A percentile compares a stretch with the other conserved stretches of the same genome.
These are phyloP conservation scores for Pteronura brasiliensis DNA, from an alignment of 2,113 vertebrate genomes.

Conservation along the genomic window DNA sequence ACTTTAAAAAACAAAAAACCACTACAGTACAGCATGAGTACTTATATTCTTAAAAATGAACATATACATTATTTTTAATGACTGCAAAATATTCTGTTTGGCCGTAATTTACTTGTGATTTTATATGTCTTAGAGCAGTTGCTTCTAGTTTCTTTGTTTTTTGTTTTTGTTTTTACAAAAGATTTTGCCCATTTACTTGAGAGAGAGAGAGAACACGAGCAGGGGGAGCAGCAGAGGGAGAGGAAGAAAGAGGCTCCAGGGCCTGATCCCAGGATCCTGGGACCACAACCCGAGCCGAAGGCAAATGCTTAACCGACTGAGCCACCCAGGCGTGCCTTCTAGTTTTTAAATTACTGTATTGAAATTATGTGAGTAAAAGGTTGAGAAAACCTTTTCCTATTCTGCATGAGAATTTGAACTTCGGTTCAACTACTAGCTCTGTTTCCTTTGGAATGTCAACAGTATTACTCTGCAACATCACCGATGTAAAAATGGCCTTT, in stretches of 20 bases:
- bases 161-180: too few relatives aligned
- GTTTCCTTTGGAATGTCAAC: background rate
- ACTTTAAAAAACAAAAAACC: background rate
- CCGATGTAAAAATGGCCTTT: background rate
- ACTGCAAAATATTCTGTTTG: background rate
- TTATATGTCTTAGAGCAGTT: background rate
- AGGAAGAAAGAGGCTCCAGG: too few relatives aligned
- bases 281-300: too few relatives aligned
- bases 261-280: too few relatives aligned
- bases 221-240: too few relatives aligned
- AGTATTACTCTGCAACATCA: background rate
- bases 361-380: background rate
- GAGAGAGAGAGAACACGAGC: too few relatives aligned
- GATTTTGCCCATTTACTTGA: too few relatives aligned
- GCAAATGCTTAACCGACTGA: too few relatives aligned
- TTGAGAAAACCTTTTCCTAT: background rate
- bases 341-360: background rate
- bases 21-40: background rate
- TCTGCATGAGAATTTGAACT: background rate
- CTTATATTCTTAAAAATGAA: background rate
- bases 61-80: background rate
- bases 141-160: background rate
- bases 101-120: background rate
- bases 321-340: background rate
- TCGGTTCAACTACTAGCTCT: background rate